Conservation (phyloP, 2,888 invertebrate species). For the Mythimna lalbum region DNA sequence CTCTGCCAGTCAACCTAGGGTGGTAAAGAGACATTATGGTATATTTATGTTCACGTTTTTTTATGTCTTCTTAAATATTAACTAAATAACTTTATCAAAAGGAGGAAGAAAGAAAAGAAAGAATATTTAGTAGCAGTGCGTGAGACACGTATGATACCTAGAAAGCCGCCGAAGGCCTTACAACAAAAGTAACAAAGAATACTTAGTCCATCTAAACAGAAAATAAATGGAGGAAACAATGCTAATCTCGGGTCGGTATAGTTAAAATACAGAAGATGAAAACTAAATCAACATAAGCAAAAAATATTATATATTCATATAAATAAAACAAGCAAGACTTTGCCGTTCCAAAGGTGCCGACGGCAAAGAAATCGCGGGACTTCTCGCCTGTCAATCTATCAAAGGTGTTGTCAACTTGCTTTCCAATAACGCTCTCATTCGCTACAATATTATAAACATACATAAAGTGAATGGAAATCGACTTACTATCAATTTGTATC, state of each 20-base stretch:
- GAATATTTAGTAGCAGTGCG: too few species aligned
- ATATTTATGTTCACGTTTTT: too few species aligned
- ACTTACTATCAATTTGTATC: constrained; percentile 73
- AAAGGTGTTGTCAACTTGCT: constrained; percentile 52
- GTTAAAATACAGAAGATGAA: constrained; percentile 2
- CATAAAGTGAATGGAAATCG: constrained; percentile 62
- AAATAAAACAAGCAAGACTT: constrained; percentile 17
- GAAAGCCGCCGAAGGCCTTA: too few species aligned
- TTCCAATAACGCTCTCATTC: constrained; percentile 56
- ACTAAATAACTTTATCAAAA: too few species aligned
- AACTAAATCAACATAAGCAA: constrained; percentile 15
- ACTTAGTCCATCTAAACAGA: not conserved
- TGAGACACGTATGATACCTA: too few species aligned
- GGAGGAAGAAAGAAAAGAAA: too few species aligned
- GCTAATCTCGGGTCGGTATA: not conserved
- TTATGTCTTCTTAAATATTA: too few species aligned
- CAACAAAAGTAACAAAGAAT: not conserved
- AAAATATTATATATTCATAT: constrained; percentile 18
- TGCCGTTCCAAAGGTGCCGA: constrained; percentile 6
- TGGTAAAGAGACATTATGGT: too few species aligned
- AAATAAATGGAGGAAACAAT: not conserved
- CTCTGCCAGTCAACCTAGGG: too few species aligned
- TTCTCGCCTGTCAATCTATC: constrained; percentile 58
- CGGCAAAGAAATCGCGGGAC: constrained; percentile 37
- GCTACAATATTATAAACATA: constrained; percentile 53